Conservation (phyloP, 2,113 vertebrate species). For the Stigmatopora argus region DNA sequence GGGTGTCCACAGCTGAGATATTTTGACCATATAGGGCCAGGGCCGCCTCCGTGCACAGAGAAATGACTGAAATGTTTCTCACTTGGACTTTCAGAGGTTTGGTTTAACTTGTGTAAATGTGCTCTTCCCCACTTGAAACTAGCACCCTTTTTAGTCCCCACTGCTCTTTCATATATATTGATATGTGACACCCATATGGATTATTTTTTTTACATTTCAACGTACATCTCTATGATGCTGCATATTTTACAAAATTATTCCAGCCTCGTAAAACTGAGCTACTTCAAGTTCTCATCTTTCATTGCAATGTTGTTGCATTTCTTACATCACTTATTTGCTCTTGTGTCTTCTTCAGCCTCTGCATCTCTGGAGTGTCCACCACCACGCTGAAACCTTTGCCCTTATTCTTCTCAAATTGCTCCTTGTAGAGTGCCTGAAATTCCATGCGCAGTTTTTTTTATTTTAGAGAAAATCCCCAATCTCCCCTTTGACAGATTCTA, state of each 20-base stretch:
- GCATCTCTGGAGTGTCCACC: constrained; percentile 87
- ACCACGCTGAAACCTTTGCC: constrained; percentile 90
- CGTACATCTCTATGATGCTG: not conserved
- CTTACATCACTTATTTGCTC: constrained; percentile 93
- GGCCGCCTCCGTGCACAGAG: constrained; percentile 46
- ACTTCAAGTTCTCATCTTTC: not conserved
- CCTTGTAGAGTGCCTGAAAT: constrained; percentile 87
- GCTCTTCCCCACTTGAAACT: not conserved
- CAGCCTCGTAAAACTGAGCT: not conserved
- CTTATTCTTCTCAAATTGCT: constrained; percentile 93
- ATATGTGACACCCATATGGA: not conserved
- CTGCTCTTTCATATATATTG: not conserved
- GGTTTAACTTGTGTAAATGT: not conserved
- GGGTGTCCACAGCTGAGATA: constrained; percentile 52
- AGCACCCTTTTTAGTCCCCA: not conserved
- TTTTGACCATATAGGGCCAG: constrained; percentile 68
- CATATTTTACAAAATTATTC: no score
- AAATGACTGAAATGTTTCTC: constrained; percentile 59
- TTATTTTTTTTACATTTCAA: not conserved
- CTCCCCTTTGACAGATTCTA: not conserved
- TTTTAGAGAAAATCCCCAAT: no score
- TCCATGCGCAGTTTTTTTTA: not conserved
- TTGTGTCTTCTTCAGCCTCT: constrained; percentile 90
- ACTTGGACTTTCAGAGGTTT: constrained; percentile 8
- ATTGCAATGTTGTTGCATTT: not conserved